phyloP scores from a whole-genome alignment of 2,113 vertebrate genomes.

The Oenanthe oenanthe region DNA sequence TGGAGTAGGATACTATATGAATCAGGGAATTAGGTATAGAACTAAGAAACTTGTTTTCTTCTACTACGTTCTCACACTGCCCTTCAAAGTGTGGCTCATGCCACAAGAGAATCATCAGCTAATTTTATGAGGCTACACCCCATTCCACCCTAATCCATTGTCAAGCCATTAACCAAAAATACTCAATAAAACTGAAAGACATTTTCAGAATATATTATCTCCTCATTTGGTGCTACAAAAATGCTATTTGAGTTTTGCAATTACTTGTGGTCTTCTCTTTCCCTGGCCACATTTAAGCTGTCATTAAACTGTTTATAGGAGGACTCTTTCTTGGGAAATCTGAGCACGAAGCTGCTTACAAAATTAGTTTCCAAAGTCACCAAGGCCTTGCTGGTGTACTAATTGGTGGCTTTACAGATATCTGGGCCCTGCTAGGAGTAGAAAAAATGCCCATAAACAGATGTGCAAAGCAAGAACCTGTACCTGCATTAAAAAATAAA shows the following conservation, averaged over 20 bases:
- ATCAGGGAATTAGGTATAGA: not conserved
- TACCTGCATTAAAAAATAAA: not conserved
- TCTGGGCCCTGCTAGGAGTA: not conserved
- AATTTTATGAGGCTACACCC: not conserved
- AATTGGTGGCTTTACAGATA: not conserved
- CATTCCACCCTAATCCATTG: not conserved
- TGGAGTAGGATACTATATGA: not conserved
- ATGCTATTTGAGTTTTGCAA: not conserved
- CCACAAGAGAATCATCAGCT: not conserved
- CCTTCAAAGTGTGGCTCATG: not conserved
- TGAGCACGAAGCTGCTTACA: not conserved
- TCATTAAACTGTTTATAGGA: not conserved
- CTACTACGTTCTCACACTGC: not conserved
- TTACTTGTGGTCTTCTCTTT: not conserved
- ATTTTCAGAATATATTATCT: not conserved
- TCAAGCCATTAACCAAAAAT: not conserved
- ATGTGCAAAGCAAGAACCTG: not conserved
- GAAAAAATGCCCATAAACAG: not conserved
- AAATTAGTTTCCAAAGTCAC: not conserved
- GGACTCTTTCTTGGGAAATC: not conserved
- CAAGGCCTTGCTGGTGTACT: not conserved
- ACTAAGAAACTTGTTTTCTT: not conserved
- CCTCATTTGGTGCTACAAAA: not conserved
- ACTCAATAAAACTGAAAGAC: not conserved
- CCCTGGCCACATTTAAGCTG: not conserved